Percentiles rank a stretch among this genome's conserved stretches.
phyloP scores from a whole-genome alignment of 2,888 invertebrate genomes.

The Mesorhabditis sp. region DNA sequence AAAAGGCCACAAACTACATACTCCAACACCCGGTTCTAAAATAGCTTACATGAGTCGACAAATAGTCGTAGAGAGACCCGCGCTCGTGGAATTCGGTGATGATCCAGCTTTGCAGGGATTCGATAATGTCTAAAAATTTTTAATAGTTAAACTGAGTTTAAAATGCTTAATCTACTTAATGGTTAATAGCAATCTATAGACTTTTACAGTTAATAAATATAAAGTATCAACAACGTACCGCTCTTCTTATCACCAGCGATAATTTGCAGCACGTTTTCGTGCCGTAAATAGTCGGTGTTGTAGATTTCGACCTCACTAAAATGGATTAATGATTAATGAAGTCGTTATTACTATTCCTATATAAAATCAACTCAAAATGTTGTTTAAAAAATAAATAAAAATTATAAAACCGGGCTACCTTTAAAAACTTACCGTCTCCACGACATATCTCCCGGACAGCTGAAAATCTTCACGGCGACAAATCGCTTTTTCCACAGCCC shows the following conservation, averaged over 20 bases:
- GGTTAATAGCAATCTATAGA: too few relatives aligned
- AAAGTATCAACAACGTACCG: too few relatives aligned
- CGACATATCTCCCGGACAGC: not conserved
- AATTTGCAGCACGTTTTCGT: not conserved
- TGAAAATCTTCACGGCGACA: slow-evolving; percentile 2
- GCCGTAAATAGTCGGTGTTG: slow-evolving; percentile 1
- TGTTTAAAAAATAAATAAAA: too few relatives aligned
- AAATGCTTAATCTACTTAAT: too few relatives aligned
- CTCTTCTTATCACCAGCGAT: not conserved
- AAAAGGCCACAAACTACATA: not conserved
- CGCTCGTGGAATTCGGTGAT: not conserved
- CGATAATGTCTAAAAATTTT: not conserved
- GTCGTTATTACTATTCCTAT: too few relatives aligned
- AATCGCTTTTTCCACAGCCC: not conserved
- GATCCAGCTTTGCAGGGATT: not conserved
- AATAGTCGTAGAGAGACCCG: not conserved
- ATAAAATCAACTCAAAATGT: too few relatives aligned
- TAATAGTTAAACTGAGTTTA: too few relatives aligned
- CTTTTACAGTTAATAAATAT: too few relatives aligned
- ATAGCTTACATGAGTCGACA: not conserved
- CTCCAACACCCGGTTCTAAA: too few relatives aligned
- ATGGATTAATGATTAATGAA: too few relatives aligned
- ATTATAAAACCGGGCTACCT: too few relatives aligned
- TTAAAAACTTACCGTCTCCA: not conserved
- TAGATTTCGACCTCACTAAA: not conserved